Percentiles rank a stretch among this genome's conserved stretches.
These are phyloP conservation scores for Cheilosia scutellata DNA, from an alignment of 2,888 invertebrate species.

Conservation along the genomic window DNA sequence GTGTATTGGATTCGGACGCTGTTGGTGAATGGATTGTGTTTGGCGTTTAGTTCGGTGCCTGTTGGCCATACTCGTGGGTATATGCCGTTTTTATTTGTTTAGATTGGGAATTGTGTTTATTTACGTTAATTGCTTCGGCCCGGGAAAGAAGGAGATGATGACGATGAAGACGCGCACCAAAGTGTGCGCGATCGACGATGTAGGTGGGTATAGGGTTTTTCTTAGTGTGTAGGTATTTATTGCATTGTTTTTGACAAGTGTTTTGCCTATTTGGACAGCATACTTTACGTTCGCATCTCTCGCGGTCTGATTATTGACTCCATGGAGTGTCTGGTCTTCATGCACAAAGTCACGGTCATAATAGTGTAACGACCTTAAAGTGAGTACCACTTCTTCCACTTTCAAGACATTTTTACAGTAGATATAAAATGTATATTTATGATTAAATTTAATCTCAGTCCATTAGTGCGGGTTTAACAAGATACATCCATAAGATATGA, in stretches of 20 bases:
- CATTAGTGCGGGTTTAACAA: conserved; percentile 47
- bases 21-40: conserved; percentile 30
- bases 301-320: conserved; percentile 25
- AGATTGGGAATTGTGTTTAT: conserved; percentile 54
- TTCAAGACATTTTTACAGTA: conserved; percentile 19
- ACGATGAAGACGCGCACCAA: neutral
- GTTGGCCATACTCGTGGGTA: conserved; percentile 15
- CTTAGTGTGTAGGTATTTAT: neutral
- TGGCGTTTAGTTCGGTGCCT: conserved; percentile 1
- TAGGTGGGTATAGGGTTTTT: neutral
- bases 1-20: conserved; percentile 5
- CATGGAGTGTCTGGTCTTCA: neutral
- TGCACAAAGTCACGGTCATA: conserved; percentile 35
- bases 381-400: conserved; percentile 28
- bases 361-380: conserved; percentile 28
- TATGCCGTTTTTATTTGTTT: conserved; percentile 51
- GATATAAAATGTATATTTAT: conserved; percentile 51
- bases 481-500: conserved; percentile 10
- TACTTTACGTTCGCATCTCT: conserved; percentile 10
- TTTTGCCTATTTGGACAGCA: conserved; percentile 40
- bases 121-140: conserved; percentile 56
- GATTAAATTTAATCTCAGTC: conserved; percentile 70
- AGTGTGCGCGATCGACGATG: conserved; percentile 9
- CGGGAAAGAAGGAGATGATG: conserved; percentile 13
- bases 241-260: conserved; percentile 53